phyloP scores from a whole-genome alignment of 1,140 invertebrate species.

The Ylistrum balloti region DNA sequence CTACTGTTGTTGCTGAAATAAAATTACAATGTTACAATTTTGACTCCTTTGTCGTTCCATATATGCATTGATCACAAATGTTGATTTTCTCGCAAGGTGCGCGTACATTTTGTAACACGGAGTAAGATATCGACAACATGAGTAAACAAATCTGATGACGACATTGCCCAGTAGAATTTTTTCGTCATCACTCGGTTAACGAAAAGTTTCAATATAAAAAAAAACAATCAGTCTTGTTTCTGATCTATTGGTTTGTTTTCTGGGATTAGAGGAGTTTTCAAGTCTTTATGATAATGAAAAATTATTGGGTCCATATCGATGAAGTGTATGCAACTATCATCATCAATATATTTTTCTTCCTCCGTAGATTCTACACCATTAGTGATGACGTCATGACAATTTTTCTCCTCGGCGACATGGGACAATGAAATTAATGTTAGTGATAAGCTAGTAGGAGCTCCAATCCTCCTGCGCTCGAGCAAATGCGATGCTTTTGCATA shows the following conservation, averaged over 20 bases:
- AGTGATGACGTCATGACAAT: background rate
- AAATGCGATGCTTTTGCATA: background rate
- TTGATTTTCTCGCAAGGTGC: too few relatives aligned
- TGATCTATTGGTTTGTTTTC: background rate
- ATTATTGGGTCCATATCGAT: background rate
- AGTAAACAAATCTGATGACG: too few relatives aligned
- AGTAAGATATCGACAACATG: too few relatives aligned
- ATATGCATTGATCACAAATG: too few relatives aligned
- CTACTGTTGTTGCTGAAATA: too few relatives aligned
- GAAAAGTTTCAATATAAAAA: too few relatives aligned
- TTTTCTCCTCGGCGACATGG: background rate
- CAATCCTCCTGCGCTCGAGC: constrained; percentile 11
- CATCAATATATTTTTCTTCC: background rate
- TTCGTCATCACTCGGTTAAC: too few relatives aligned
- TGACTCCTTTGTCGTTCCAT: too few relatives aligned
- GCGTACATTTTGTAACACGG: too few relatives aligned
- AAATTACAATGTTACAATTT: too few relatives aligned
- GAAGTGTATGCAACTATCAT: constrained; percentile 25
- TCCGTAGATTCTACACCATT: background rate
- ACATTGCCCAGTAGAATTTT: too few relatives aligned
- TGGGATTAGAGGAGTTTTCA: background rate
- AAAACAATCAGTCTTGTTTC: too few relatives aligned
- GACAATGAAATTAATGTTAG: background rate
- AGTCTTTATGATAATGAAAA: constrained; percentile 4
- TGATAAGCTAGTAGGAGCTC: background rate